These are phyloP conservation scores for Lethenteron camtschaticum DNA, from an alignment of 2,113 vertebrate species.

Conservation along the genomic window DNA sequence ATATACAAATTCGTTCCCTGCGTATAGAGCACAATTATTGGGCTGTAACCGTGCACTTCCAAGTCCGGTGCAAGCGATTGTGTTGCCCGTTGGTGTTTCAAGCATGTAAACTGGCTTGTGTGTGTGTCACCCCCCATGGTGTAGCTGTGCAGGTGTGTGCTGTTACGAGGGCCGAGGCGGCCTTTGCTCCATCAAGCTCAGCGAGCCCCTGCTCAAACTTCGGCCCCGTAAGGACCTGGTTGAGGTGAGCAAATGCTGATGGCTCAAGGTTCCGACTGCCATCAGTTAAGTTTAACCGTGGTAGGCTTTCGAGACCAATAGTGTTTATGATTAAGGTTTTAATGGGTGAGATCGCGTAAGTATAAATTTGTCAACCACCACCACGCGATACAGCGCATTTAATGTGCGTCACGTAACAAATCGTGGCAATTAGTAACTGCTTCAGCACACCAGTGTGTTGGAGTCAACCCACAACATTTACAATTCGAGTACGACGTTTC, in stretches of 20 bases:
- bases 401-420: not conserved
- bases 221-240: constrained; percentile 72
- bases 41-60: too few species aligned
- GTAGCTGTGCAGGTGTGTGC: constrained; percentile 71
- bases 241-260: constrained; percentile 27
- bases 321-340: constrained; percentile 13
- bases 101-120: too few species aligned
- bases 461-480: too few species aligned
- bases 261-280: too few species aligned
- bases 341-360: not conserved
- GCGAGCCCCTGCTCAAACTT: constrained; percentile 65
- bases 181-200: constrained; percentile 74
- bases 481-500: too few species aligned
- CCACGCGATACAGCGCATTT: not conserved
- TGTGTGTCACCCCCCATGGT: not conserved
- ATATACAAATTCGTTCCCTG: too few species aligned
- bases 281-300: not conserved
- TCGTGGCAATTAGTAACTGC: not conserved
- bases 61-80: too few species aligned
- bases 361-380: not conserved
- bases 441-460: not conserved
- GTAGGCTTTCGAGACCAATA: constrained; percentile 8
- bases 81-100: too few species aligned
- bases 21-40: too few species aligned
- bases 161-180: constrained; percentile 64